Percentiles rank a stretch among this genome's conserved stretches.
phyloP scores from a whole-genome alignment of 2,888 invertebrate genomes.

The Petrophora chlorosata region DNA sequence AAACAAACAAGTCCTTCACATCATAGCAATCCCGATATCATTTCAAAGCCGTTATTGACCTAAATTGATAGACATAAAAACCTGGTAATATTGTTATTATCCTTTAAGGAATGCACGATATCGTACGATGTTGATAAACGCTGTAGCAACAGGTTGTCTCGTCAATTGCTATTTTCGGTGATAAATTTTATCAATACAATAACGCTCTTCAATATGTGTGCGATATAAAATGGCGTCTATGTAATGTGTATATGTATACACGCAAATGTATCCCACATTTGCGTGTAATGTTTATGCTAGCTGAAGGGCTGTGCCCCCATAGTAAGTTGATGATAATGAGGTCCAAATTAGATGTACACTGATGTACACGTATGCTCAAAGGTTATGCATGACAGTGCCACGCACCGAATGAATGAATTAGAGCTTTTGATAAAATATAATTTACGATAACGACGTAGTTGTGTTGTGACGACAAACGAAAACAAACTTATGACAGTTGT shows the following conservation, averaged over 20 bases:
- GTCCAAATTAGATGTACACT: constrained; percentile 13
- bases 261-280: too few relatives aligned
- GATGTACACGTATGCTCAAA: constrained; percentile 5
- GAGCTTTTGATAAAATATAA: constrained; percentile 4
- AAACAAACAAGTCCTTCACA: too few relatives aligned
- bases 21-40: constrained; percentile 13
- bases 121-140: constrained; percentile 45
- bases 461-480: too few relatives aligned
- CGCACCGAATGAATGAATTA: constrained; percentile 7
- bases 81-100: constrained; percentile 40
- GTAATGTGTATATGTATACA: constrained; percentile 6
- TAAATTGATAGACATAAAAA: constrained; percentile 40
- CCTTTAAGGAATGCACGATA: constrained; percentile 52
- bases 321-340: constrained; percentile 6
- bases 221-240: constrained; percentile 22
- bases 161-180: constrained; percentile 45
- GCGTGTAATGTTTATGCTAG: background rate
- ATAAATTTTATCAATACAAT: constrained; percentile 38
- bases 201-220: constrained; percentile 14
- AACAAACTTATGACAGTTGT: too few relatives aligned
- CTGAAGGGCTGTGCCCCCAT: constrained; percentile 10
- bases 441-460: too few relatives aligned
- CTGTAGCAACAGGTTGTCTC: constrained; percentile 52
- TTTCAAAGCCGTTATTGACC: constrained; percentile 22
- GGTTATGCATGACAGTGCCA: constrained; percentile 4